A percentile compares a stretch with the other conserved stretches of the same genome.
These are phyloP conservation scores for Germaria angustata DNA, from an alignment of 2,888 invertebrate genomes.

Conservation along the genomic window DNA sequence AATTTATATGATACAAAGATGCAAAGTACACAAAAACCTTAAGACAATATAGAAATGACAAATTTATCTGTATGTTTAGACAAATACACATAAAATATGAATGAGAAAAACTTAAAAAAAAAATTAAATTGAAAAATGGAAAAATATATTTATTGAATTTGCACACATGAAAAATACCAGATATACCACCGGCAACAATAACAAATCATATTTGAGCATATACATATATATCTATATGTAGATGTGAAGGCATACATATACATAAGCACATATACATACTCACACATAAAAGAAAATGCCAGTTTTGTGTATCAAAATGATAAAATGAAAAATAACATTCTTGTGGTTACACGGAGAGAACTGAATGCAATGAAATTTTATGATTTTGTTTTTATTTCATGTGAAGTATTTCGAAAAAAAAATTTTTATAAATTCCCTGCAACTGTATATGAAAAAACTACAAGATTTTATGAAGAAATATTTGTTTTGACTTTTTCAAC, in stretches of 20 bases:
- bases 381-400: too few relatives aligned
- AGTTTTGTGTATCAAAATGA: not conserved
- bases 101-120: conserved; percentile 1
- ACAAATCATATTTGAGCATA: conserved; percentile 48
- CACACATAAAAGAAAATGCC: not conserved
- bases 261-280: not conserved
- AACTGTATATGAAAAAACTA: too few relatives aligned
- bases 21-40: not conserved
- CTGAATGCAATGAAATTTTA: not conserved
- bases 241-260: not conserved
- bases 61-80: conserved; percentile 50
- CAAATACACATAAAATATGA: conserved; percentile 33
- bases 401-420: too few relatives aligned
- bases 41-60: conserved; percentile 44
- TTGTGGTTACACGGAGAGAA: conserved; percentile 10
- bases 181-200: conserved; percentile 25
- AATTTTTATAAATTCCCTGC: too few relatives aligned
- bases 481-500: too few relatives aligned
- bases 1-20: conserved; percentile 38
- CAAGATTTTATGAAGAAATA: too few relatives aligned
- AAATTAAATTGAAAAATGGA: not conserved
- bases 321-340: not conserved
- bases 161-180: not conserved
- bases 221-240: not conserved
- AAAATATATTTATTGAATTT: conserved; percentile 31